These are phyloP conservation scores for Electrona antarctica DNA, from an alignment of 2,113 vertebrate species.

Conservation along the genomic window DNA sequence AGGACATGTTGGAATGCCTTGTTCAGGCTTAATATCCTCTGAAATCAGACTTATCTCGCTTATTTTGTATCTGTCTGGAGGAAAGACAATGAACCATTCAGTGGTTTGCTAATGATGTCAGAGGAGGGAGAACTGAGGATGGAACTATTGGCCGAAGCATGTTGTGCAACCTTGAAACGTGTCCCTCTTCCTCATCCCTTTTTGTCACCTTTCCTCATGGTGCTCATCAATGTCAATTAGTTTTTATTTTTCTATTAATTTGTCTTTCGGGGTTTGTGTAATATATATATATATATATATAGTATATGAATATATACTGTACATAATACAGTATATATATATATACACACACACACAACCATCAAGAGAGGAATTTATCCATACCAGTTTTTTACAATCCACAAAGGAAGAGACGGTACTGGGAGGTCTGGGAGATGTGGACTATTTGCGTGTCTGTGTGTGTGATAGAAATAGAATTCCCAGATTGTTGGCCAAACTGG, in stretches of 20 bases:
- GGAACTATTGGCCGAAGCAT: conserved; percentile 68
- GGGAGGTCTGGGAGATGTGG: conserved; percentile 38
- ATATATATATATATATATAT: background rate
- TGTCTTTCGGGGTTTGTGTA: conserved; percentile 27
- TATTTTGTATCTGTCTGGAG: conserved; percentile 52
- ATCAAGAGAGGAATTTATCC: conserved; percentile 35
- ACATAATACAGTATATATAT: background rate
- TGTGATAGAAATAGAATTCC: conserved; percentile 12
- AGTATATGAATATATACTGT: background rate
- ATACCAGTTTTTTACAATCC: conserved; percentile 43
- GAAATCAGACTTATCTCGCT: conserved; percentile 31
- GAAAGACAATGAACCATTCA: conserved; percentile 57
- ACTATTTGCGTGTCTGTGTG: conserved; percentile 34
- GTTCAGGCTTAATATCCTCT: conserved; percentile 38
- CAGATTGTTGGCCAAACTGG: conserved; percentile 37
- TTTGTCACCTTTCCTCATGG: conserved; percentile 49
- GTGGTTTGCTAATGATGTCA: conserved; percentile 70
- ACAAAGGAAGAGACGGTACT: conserved; percentile 33
- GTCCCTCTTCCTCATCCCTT: conserved; percentile 62
- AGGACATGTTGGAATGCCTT: conserved; percentile 46
- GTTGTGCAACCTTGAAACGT: conserved; percentile 71
- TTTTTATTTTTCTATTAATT: conserved; percentile 39
- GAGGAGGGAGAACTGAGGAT: conserved; percentile 59
- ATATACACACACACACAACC: background rate
- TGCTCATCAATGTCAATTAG: conserved; percentile 40